Percentiles rank a stretch among this genome's conserved stretches.
Conservation (phyloP, 53 echinoderm and acorn worm species). For the Astropecten irregularis region DNA sequence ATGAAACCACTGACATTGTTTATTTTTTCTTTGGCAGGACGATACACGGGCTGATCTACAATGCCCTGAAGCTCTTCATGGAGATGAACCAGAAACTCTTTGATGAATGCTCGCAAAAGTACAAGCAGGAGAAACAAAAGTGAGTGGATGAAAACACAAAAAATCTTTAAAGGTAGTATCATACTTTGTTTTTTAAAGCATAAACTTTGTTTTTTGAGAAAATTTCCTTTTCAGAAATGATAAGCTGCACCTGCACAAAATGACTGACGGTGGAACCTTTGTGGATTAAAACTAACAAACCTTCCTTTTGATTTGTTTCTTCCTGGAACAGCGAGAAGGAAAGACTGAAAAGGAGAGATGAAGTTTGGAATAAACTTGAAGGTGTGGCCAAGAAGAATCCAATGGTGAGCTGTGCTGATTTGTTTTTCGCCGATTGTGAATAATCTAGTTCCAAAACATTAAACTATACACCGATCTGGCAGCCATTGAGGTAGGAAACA, state of each 20-base stretch:
- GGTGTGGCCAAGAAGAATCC: conserved; percentile 76
- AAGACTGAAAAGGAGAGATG: conserved; percentile 70
- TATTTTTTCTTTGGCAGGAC: too few relatives aligned
- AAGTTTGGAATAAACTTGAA: conserved; percentile 77
- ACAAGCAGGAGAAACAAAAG: conserved; percentile 91
- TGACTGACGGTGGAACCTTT: too few relatives aligned
- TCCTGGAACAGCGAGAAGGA: conserved; percentile 77
- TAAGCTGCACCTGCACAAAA: too few relatives aligned
- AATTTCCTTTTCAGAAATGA: not conserved
- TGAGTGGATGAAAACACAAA: too few relatives aligned
- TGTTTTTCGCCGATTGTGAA: too few relatives aligned
- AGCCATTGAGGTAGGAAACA: too few relatives aligned
- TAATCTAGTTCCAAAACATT: too few relatives aligned
- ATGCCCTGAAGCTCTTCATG: conserved; percentile 98
- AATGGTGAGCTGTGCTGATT: conserved; percentile 85
- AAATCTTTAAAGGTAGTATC: too few relatives aligned
- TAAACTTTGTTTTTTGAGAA: too few relatives aligned
- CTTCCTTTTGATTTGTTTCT: not conserved
- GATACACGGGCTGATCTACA: conserved; percentile 97
- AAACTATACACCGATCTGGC: too few relatives aligned
- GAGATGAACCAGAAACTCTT: conserved; percentile 98
- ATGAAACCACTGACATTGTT: too few relatives aligned
- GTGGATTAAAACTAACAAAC: too few relatives aligned
- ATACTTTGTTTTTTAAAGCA: not conserved
- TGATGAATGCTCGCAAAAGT: conserved; percentile 96